Conservation (phyloP, 1,140 invertebrate genomes). For the Antheraea pernyi region DNA sequence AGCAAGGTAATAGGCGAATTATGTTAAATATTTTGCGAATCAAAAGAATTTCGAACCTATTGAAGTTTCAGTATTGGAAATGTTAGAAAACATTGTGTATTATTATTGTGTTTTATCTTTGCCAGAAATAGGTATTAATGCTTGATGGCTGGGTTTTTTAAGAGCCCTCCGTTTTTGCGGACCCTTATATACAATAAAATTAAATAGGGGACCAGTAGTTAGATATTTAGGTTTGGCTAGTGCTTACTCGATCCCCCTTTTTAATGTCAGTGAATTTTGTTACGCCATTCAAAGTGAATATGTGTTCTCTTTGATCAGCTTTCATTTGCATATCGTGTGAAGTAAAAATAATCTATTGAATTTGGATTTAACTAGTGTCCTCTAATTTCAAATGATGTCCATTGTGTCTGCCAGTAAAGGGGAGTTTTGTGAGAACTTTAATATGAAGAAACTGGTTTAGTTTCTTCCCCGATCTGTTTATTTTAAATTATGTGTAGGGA, state of each 20-base stretch:
- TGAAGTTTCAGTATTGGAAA: no score
- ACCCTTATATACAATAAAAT: slow-evolving; percentile 1
- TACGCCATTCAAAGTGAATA: background rate
- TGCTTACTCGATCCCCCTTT: background rate
- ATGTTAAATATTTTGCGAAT: no score
- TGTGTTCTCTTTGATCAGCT: background rate
- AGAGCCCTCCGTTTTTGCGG: background rate
- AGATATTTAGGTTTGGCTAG: background rate
- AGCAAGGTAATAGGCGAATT: no score
- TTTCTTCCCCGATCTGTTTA: background rate
- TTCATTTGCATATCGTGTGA: background rate
- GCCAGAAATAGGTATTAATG: no score
- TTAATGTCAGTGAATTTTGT: background rate
- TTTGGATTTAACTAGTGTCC: background rate
- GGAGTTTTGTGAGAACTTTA: background rate
- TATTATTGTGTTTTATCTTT: no score
- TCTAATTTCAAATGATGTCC: background rate
- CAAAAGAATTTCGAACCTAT: no score
- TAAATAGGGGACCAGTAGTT: background rate
- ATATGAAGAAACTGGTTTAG: background rate
- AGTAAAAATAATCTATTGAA: background rate
- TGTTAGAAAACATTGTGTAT: no score
- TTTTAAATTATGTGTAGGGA: background rate
- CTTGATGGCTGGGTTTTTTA: no score
- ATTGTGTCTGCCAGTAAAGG: background rate